phyloP scores from a whole-genome alignment of 2,888 invertebrate genomes.

The Drepanosiphum platanoidis region DNA sequence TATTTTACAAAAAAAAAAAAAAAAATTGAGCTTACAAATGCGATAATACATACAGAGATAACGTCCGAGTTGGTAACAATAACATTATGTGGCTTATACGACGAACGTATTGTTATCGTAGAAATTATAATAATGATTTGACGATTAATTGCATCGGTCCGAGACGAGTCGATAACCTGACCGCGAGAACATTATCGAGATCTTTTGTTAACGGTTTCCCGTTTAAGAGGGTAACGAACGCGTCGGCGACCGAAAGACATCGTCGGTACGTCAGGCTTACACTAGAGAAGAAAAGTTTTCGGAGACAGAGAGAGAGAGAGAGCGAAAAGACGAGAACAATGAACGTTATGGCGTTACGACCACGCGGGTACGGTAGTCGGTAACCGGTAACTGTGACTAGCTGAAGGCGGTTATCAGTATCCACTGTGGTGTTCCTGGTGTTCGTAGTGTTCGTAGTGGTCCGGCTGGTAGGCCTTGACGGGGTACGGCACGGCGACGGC shows the following conservation, averaged over 20 bases:
- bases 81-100: neutral
- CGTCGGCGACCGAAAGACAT: too few species aligned
- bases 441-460: conserved; percentile 35
- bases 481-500: conserved; percentile 64
- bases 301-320: too few species aligned
- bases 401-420: neutral
- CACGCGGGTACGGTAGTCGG: too few species aligned
- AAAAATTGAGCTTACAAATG: neutral
- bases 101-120: too few species aligned
- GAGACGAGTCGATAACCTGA: neutral
- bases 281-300: too few species aligned
- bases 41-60: neutral
- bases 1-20: neutral
- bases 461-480: conserved; percentile 49
- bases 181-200: too few species aligned
- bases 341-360: neutral
- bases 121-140: too few species aligned
- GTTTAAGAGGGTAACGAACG: too few species aligned
- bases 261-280: too few species aligned
- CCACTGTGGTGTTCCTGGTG: conserved; percentile 45
- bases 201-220: too few species aligned
- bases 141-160: neutral
- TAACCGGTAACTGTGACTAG: too few species aligned
- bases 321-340: neutral
- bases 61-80: neutral